Evolutionary conservation across 2,797 vertebrate genomes (phyloP), one percentile per base, ranked within the genome.

Genomic region (Muraenolepis orangiensis): DNA sequence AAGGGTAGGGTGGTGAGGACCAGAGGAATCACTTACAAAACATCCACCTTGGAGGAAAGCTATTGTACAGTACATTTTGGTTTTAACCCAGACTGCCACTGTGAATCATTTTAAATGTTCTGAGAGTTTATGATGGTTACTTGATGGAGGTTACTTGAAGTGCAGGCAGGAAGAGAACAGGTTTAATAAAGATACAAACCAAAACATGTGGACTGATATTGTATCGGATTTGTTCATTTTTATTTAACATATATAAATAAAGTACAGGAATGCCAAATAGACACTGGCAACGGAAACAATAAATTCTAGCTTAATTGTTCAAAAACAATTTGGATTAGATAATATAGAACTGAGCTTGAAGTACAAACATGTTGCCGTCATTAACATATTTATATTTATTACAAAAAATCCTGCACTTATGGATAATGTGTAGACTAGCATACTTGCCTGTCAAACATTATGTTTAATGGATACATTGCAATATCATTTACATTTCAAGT

Each of bases 261-360:
- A 7, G 16, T 29, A 86, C 73, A 82, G 76, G 78, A 42, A 76
- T 81, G 83, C 73, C 57, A 74, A 74, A 69, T 30, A 74, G 30
- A 80, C 78, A 71, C 16, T 8, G 76, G 31, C 70, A 10, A 42
- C 29, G 76, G 75, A 82, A 69, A 23, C 18, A 51, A 86, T 84
- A 80, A 82, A 83, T 88, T 83, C 81, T 72, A 57, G 46, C 76
- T 34, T 2, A 78, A 71, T 80, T 74, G 8, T 23, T 76, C 30
- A 6, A 78, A 72, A 73, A 83, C 78, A 74, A 78, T 67, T 4
- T 82, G 72, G 81, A 64, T 64, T 61, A 78, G 26, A 74, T 70
- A 75, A 78, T 8, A 82, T 5, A 73, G 31, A 72, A 76, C 66
- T 61, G 69, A 57, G 38, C 66, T 29, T 69, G 70, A 46, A 74